phyloP scores from a whole-genome alignment of 2,888 invertebrate genomes.

The Pyrocoelia pectoralis region DNA sequence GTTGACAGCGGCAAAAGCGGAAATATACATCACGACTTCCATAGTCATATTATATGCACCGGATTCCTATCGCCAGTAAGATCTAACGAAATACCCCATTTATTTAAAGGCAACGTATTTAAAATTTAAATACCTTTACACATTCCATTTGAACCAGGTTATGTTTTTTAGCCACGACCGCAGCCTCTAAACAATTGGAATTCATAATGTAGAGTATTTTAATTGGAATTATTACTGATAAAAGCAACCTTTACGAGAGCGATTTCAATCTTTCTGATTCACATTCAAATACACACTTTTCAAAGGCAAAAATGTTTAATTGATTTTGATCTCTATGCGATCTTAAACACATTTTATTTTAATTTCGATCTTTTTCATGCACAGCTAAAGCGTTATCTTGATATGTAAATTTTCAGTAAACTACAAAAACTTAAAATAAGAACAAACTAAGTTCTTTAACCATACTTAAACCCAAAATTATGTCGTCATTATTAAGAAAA shows the following conservation, averaged over 20 bases:
- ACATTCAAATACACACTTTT: not conserved
- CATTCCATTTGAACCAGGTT: conserved; percentile 36
- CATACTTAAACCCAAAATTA: no score
- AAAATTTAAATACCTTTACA: conserved; percentile 43
- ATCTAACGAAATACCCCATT: conserved; percentile 45
- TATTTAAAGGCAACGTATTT: conserved; percentile 40
- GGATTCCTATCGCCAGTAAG: conserved; percentile 38
- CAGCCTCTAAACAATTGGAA: conserved; percentile 33
- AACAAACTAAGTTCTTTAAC: no score
- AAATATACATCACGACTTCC: conserved; percentile 44
- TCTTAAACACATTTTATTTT: not conserved
- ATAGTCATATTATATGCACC: conserved; percentile 41
- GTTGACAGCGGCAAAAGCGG: conserved; percentile 42
- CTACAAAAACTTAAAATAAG: no score
- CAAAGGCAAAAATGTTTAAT: not conserved
- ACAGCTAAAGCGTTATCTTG: not conserved
- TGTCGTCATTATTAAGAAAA: no score
- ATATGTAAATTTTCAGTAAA: not conserved
- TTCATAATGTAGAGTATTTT: conserved; percentile 38
- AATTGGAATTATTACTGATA: conserved; percentile 37
- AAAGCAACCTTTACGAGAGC: conserved; percentile 23
- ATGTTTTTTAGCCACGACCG: conserved; percentile 22
- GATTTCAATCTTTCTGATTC: conserved; percentile 19
- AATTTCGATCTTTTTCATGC: not conserved
- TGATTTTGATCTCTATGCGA: not conserved